These are phyloP conservation scores for Eublepharis macularius DNA, from an alignment of 2,113 vertebrate genomes.

Conservation along the genomic window DNA sequence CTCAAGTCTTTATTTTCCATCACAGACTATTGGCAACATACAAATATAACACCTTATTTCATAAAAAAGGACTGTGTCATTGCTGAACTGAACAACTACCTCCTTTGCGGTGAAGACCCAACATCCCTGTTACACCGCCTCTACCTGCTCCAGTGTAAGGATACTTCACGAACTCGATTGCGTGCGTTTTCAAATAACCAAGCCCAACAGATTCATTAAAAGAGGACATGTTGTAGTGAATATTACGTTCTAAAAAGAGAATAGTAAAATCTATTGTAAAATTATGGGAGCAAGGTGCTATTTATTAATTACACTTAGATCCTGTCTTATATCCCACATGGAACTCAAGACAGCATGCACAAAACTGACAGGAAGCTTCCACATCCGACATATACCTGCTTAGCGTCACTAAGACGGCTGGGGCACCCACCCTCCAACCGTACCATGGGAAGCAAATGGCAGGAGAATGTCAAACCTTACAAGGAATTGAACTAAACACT, in stretches of 20 bases:
- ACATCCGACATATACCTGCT: too few relatives aligned
- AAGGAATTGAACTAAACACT: not conserved
- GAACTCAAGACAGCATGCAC: too few relatives aligned
- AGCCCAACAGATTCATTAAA: slow-evolving; percentile 97
- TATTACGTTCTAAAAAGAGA: slow-evolving; percentile 88
- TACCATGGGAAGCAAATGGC: too few relatives aligned
- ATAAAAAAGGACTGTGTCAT: not conserved
- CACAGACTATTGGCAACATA: not conserved
- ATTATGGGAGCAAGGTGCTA: not conserved
- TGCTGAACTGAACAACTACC: not conserved
- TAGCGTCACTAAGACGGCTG: too few relatives aligned
- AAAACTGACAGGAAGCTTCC: too few relatives aligned
- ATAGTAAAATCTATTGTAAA: slow-evolving; percentile 47
- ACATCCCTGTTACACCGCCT: not conserved
- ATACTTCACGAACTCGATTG: slow-evolving; percentile 99
- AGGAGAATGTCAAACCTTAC: slow-evolving; percentile 26
- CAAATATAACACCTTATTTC: not conserved
- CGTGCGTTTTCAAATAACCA: slow-evolving; percentile 98
- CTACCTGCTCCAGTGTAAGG: slow-evolving; percentile 72
- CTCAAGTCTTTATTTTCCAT: not conserved
- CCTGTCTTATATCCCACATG: too few relatives aligned
- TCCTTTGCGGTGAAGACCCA: not conserved
- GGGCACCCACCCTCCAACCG: too few relatives aligned
- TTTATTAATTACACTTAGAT: too few relatives aligned
- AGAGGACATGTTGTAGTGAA: slow-evolving; percentile 98